A percentile compares a stretch with the other conserved stretches of the same genome.
Evolutionary conservation across 2,113 vertebrate species (phyloP).

Genomic region (Toxotes jaculatrix): DNA sequence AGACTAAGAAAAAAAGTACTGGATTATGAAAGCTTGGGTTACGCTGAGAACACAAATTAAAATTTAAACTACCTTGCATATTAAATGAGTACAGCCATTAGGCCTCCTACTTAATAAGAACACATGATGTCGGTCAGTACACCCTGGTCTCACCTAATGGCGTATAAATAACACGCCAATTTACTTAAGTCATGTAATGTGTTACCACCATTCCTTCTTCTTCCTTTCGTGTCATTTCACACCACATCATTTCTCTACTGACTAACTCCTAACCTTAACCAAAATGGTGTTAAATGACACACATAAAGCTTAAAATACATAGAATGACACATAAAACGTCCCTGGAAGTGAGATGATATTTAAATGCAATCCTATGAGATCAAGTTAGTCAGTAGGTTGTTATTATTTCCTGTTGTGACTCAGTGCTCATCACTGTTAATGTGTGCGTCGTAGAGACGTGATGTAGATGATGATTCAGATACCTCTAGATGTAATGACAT

Average conservation of each 20-base stretch:
- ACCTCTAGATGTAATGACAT: neutral
- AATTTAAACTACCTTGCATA: conserved; percentile 45
- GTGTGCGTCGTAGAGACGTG: neutral
- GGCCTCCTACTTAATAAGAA: conserved; percentile 11
- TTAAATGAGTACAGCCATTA: conserved; percentile 50
- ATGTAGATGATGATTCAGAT: conserved; percentile 28
- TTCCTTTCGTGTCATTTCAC: too few species aligned
- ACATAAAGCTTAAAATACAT: too few species aligned
- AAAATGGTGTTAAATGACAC: too few species aligned
- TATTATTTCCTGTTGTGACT: conserved; percentile 41
- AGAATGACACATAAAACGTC: too few species aligned
- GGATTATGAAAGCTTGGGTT: conserved; percentile 8
- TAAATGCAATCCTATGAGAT: too few species aligned
- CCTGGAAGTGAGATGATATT: too few species aligned
- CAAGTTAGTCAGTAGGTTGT: neutral
- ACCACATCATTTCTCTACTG: too few species aligned
- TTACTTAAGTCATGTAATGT: too few species aligned
- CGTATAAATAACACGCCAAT: too few species aligned
- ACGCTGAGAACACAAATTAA: conserved; percentile 38
- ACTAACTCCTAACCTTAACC: too few species aligned
- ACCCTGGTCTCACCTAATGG: too few species aligned
- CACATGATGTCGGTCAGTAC: conserved; percentile 5
- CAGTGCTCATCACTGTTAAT: conserved; percentile 20
- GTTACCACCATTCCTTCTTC: too few species aligned
- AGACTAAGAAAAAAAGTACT: conserved; percentile 29